A percentile compares a stretch with the other conserved stretches of the same genome.
phyloP scores from a whole-genome alignment of 2,888 invertebrate species.

The Rhamnusium bicolor region DNA sequence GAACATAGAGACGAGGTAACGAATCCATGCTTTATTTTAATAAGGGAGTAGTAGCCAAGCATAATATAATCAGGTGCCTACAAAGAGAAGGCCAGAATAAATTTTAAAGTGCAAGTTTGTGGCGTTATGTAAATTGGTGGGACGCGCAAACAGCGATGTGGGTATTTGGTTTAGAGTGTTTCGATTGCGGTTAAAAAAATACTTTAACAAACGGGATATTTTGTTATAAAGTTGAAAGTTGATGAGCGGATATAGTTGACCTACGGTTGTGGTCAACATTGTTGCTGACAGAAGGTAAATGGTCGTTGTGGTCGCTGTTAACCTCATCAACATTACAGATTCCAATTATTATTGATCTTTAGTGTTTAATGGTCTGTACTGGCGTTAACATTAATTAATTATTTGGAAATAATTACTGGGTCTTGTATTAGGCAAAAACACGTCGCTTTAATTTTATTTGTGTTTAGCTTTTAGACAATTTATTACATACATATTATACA shows the following conservation, averaged over 20 bases:
- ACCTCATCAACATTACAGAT: conserved; percentile 34
- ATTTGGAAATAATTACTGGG: conserved; percentile 14
- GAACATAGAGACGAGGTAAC: neutral
- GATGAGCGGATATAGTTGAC: conserved; percentile 33
- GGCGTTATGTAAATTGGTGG: conserved; percentile 6
- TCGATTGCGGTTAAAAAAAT: conserved; percentile 26
- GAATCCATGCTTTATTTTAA: conserved; percentile 14
- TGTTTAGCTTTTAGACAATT: no score
- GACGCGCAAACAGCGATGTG: conserved; percentile 6
- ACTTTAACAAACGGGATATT: conserved; percentile 26
- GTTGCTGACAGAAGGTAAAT: conserved; percentile 51
- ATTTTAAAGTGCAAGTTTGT: conserved; percentile 11
- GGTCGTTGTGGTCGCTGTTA: conserved; percentile 44
- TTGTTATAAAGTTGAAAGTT: conserved; percentile 27
- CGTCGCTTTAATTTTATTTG: no score
- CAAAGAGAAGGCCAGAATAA: conserved; percentile 12
- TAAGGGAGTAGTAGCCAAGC: neutral
- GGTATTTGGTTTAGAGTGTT: conserved; percentile 19
- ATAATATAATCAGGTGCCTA: conserved; percentile 4
- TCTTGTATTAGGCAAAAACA: no score
- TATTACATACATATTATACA: no score
- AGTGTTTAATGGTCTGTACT: conserved; percentile 3
- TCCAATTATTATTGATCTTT: conserved; percentile 31
- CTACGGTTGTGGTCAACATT: conserved; percentile 42
- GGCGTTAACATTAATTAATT: conserved; percentile 22